These are phyloP conservation scores for Lagopus leucura DNA, from an alignment of 2,113 vertebrate species.

Conservation along the genomic window DNA sequence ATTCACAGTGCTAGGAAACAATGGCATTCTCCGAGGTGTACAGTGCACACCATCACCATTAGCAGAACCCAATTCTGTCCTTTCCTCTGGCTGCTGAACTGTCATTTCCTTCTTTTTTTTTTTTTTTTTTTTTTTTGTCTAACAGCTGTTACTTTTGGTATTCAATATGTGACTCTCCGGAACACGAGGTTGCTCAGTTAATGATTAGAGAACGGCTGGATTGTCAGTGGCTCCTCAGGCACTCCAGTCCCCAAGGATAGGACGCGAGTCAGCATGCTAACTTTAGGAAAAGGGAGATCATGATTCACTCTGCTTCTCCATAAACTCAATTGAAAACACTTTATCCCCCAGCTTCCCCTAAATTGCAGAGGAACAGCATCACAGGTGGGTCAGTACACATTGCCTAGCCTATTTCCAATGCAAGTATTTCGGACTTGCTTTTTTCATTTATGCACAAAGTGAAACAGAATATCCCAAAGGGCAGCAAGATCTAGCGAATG, in stretches of 20 bases:
- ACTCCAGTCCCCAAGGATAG: neutral
- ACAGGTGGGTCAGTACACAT: rapidly evolving
- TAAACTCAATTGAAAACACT: neutral
- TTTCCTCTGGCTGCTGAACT: neutral
- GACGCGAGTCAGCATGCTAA: neutral
- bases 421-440: neutral
- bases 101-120: neutral
- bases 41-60: neutral
- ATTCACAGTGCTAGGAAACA: neutral
- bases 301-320: neutral
- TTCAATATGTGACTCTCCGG: neutral
- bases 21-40: neutral
- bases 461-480: neutral
- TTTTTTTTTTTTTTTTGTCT: neutral
- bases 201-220: neutral
- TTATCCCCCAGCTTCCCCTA: neutral
- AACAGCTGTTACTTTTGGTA: neutral
- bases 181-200: neutral
- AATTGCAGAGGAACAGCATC: neutral
- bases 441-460: neutral
- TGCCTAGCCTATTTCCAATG: neutral
- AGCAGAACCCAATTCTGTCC: neutral
- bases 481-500: rapidly evolving
- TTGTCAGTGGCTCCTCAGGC: neutral
- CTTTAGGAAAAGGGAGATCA: neutral